Conservation (phyloP, 2,888 invertebrate species). For the Pedicia rivosa region DNA sequence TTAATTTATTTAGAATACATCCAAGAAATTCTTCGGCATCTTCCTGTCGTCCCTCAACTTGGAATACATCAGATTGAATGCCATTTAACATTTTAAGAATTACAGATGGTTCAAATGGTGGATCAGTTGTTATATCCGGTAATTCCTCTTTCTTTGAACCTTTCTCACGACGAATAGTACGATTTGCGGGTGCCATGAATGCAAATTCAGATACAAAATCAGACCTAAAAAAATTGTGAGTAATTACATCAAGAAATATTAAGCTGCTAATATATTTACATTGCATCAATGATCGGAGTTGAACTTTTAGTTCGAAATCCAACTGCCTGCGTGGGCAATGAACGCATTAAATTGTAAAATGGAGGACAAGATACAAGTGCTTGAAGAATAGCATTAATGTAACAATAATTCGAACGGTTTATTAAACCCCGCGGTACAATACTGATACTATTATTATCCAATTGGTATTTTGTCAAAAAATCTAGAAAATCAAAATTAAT, state of each 20-base stretch:
- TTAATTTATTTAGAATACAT: conserved; percentile 80
- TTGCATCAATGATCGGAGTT: conserved; percentile 78
- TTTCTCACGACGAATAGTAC: conserved; percentile 32
- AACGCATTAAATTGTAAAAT: conserved; percentile 77
- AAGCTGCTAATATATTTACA: too few relatives aligned
- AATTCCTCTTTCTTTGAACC: conserved; percentile 27
- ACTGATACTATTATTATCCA: conserved; percentile 64
- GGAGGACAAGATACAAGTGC: conserved; percentile 89
- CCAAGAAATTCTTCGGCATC: conserved; percentile 96
- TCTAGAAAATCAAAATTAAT: conserved; percentile 27
- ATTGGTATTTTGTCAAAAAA: conserved; percentile 53
- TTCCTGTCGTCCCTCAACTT: conserved; percentile 79
- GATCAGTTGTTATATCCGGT: conserved; percentile 49
- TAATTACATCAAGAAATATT: too few relatives aligned
- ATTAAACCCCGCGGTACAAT: conserved; percentile 80
- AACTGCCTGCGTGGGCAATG: conserved; percentile 49
- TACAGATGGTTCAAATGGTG: conserved; percentile 80
- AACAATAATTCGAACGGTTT: conserved; percentile 91
- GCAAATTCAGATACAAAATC: conserved; percentile 64
- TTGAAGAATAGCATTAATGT: conserved; percentile 89
- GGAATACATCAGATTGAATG: conserved; percentile 40
- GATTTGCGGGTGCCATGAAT: conserved; percentile 33
- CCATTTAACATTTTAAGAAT: conserved; percentile 73
- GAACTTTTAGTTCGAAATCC: conserved; percentile 37
- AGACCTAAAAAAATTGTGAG: too few relatives aligned